Conservation (phyloP, 2,113 vertebrate genomes). For the Peromyscus polionotus region DNA sequence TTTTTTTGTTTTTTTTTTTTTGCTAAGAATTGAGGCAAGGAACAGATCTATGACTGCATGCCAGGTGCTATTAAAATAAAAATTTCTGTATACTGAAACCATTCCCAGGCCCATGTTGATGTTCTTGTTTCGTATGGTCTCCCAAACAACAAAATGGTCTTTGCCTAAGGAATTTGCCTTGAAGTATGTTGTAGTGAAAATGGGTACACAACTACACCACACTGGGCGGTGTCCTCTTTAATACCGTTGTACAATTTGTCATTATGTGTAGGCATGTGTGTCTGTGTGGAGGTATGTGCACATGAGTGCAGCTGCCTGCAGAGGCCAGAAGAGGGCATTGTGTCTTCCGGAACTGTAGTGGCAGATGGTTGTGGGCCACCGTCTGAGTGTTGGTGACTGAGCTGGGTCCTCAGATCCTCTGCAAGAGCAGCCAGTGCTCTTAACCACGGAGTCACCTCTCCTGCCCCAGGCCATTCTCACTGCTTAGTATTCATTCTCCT, state of each 20-base stretch:
- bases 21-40: slow-evolving; percentile 30
- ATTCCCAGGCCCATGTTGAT: slow-evolving; percentile 59
- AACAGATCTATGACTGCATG: slow-evolving; percentile 27
- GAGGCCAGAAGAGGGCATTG: not conserved
- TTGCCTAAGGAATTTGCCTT: slow-evolving; percentile 45
- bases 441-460: not conserved
- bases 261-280: not conserved
- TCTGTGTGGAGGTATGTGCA: not conserved
- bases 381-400: not conserved
- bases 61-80: slow-evolving; percentile 66
- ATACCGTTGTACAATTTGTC: not conserved
- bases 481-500: not conserved
- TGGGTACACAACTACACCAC: not conserved
- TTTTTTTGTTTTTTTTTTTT: slow-evolving; percentile 49
- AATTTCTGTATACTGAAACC: slow-evolving; percentile 26
- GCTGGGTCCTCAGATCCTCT: too few relatives aligned
- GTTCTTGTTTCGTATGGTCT: slow-evolving; percentile 45
- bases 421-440: not conserved
- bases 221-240: not conserved
- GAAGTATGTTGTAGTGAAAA: slow-evolving; percentile 28
- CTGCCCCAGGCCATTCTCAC: not conserved
- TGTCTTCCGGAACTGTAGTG: not conserved
- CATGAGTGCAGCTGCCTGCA: not conserved
- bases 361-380: not conserved
- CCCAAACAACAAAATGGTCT: slow-evolving; percentile 17